Evolutionary conservation across 2,888 invertebrate genomes (phyloP).

Genomic region (Dryadula phaetusa): DNA sequence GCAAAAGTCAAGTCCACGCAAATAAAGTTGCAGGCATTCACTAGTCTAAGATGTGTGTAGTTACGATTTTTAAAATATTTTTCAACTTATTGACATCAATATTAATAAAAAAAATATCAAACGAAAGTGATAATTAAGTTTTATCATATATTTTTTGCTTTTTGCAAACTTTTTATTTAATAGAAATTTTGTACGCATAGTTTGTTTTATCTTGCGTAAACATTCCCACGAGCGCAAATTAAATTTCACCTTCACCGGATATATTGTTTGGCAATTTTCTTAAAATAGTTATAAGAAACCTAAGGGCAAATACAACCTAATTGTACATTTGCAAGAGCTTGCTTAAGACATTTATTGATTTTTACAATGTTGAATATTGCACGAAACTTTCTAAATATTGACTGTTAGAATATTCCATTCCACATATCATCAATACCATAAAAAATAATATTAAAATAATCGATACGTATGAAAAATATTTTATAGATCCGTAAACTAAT

Average conservation of each 20-base stretch:
- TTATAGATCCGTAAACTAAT: too few relatives aligned
- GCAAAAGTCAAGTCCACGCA: too few relatives aligned
- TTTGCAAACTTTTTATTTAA: constrained; percentile 4
- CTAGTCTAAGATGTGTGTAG: not conserved
- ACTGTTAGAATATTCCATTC: too few relatives aligned
- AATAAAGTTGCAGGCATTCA: too few relatives aligned
- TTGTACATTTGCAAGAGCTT: not conserved
- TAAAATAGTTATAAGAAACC: constrained; percentile 33
- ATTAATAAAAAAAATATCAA: constrained; percentile 5
- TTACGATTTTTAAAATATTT: not conserved
- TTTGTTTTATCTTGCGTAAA: constrained; percentile 37
- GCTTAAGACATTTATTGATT: not conserved
- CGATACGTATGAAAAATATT: too few relatives aligned
- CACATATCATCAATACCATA: too few relatives aligned
- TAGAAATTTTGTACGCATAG: constrained; percentile 37
- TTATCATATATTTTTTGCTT: constrained; percentile 10
- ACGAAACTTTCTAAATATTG: too few relatives aligned
- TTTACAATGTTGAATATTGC: not conserved
- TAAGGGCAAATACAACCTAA: not conserved
- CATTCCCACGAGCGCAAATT: constrained; percentile 42
- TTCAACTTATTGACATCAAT: constrained; percentile 2
- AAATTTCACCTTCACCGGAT: constrained; percentile 46
- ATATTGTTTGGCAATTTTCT: constrained; percentile 40
- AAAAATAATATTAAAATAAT: too few relatives aligned
- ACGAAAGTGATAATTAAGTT: constrained; percentile 3